Conservation (phyloP, 1,140 invertebrate species). For the Macrosteles quadrilineatus region DNA sequence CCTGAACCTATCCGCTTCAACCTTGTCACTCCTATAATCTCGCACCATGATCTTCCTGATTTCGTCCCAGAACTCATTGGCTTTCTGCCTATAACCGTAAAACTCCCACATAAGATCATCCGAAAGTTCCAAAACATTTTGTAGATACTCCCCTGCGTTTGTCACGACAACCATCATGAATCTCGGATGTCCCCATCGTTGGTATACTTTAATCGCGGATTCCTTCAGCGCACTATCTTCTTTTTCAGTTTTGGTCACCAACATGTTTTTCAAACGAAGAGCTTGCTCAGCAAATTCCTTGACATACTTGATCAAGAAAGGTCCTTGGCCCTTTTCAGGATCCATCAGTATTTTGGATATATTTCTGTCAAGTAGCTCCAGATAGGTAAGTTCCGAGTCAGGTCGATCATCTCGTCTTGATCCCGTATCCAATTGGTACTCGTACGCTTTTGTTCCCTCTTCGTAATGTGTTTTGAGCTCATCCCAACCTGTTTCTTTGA, state of each 20-base stretch:
- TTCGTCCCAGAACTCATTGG: not conserved
- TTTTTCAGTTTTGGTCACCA: not conserved
- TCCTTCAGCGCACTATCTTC: not conserved
- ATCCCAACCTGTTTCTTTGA: not conserved
- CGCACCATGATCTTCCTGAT: not conserved
- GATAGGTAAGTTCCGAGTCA: not conserved
- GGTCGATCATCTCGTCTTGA: not conserved
- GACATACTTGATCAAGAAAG: not conserved
- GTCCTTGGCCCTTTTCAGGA: not conserved
- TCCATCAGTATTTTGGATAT: not conserved
- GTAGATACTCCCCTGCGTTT: not conserved
- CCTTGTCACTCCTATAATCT: not conserved
- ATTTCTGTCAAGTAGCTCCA: conserved; percentile 9
- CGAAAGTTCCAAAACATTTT: not conserved
- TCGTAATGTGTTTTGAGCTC: not conserved
- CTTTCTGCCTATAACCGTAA: conserved; percentile 5
- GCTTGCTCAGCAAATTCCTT: not conserved
- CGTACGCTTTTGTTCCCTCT: not conserved
- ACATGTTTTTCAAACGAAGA: not conserved
- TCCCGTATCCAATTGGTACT: conserved; percentile 1
- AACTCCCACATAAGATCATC: conserved; percentile 1
- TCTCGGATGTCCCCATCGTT: not conserved
- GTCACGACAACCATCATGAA: not conserved
- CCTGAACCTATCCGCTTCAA: conserved; percentile 4
- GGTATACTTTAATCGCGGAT: not conserved